Conservation (phyloP, 1,140 invertebrate species). For the Lepidurus arcticus region DNA sequence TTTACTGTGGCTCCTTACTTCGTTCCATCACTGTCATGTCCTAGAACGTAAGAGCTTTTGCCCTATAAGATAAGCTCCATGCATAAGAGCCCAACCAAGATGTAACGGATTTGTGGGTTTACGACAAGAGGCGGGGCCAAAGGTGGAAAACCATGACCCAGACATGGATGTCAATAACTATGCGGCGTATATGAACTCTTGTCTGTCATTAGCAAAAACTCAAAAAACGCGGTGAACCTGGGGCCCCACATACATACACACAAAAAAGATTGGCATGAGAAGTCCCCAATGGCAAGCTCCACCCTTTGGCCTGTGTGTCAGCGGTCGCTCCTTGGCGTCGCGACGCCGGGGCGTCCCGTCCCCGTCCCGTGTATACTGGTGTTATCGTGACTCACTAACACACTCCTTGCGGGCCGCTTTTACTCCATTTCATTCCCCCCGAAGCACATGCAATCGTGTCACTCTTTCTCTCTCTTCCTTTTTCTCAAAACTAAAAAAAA, state of each 20-base stretch:
- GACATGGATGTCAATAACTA: conserved; percentile 1
- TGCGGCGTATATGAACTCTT: not conserved
- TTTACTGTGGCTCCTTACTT: not conserved
- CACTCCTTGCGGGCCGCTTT: not conserved
- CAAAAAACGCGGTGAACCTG: not conserved
- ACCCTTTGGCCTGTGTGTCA: conserved; percentile 8
- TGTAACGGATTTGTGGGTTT: not conserved
- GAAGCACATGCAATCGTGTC: conserved; percentile 13
- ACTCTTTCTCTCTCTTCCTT: not conserved
- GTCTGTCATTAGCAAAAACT: conserved; percentile 19
- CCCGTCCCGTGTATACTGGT: not conserved
- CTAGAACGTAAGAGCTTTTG: not conserved
- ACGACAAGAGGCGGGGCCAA: not conserved
- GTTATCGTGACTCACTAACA: conserved; percentile 15
- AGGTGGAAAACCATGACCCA: not conserved
- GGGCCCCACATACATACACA: not conserved
- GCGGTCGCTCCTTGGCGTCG: not conserved
- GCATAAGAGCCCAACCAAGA: not conserved
- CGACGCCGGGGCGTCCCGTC: conserved; percentile 15
- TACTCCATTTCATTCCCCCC: not conserved
- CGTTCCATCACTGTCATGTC: conserved; percentile 21
- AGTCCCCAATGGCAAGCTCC: not conserved
- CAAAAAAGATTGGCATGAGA: not conserved
- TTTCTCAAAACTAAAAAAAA: not conserved
- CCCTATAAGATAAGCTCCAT: not conserved